Evolutionary conservation across 37 sponge, comb jelly and placozoan species (phyloP).

Genomic region (Beroe forskalii): DNA sequence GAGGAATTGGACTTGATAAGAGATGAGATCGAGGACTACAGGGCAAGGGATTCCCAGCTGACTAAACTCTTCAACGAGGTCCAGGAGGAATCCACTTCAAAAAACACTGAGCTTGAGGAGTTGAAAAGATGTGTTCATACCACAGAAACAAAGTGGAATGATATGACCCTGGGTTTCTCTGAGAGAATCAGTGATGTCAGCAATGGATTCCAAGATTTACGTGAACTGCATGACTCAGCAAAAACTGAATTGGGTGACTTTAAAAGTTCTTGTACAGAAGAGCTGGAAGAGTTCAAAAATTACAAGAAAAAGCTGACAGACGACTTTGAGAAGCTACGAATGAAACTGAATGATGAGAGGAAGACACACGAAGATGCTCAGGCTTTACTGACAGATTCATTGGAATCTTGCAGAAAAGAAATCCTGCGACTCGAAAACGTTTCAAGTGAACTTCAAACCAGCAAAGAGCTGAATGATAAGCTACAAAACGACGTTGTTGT

Average conservation of each 20-base stretch:
- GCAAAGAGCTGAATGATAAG: slow-evolving; percentile 15
- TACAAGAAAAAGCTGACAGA: slow-evolving; percentile 26
- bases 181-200: slow-evolving; percentile 12
- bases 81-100: neutral
- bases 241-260: neutral
- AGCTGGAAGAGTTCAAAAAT: slow-evolving; percentile 16
- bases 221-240: neutral
- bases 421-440: slow-evolving; percentile 11
- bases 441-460: slow-evolving; percentile 35
- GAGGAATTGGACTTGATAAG: neutral
- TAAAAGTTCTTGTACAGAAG: neutral
- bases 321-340: slow-evolving; percentile 43
- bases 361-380: slow-evolving; percentile 62
- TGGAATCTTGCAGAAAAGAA: slow-evolving; percentile 46
- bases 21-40: neutral
- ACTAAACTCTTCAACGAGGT: neutral
- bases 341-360: slow-evolving; percentile 35
- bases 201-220: neutral
- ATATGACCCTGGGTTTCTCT: slow-evolving; percentile 13
- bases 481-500: slow-evolving; percentile 21
- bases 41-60: neutral
- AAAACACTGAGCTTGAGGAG: slow-evolving; percentile 31
- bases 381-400: slow-evolving; percentile 42
- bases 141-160: slow-evolving; percentile 49
- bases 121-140: slow-evolving; percentile 49